Base-by-base conservation (phyloP, 1,140 invertebrate genomes). In the Cydia splendana region DNA sequence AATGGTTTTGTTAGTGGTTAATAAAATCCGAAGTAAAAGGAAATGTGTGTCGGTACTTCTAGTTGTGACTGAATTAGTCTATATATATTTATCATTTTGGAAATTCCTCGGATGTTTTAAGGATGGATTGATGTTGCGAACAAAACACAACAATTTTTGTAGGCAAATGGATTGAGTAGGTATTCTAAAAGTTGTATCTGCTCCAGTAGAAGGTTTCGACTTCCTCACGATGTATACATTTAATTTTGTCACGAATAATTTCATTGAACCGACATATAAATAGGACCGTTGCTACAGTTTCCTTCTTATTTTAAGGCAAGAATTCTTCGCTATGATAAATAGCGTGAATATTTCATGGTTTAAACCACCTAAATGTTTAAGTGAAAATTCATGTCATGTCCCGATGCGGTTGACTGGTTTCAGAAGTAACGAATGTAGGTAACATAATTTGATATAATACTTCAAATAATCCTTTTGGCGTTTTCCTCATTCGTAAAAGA, bases 401-500 rank as follows among this genome's bases (percentile, higher is more conserved):
- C 67, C n/a, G n/a, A 42, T 13, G n/a, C 67, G 67, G 67, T 71
- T 45, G 67, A 71, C 67, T 71, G 67, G 67, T 71, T 71, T 12
- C 67, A 38, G 34, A 71, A 38, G 65, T 65, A 13, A 34, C 28
- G 28, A 69, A 34, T 69, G 28, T 34, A 38, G 65, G 65, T 71
- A 38, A 67, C 65, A 67, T 71, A 38, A 71, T 71, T 20, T 71
- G 57, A 62, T 62, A 24, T 62, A 62, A 62, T 62, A 62, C n/a
- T 24, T 62, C 57, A 62, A 62, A 18, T 2, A 57, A 57, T 57
- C 53, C 20, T 12, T 20, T 24, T 24, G 18, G 18, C 20, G 20
- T 24, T 62, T 62, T 62, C 57, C 57, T 62, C 20, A 24, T 62
- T 62, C 7, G 24, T 12, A 24, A 62, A 53, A 53, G 51, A n/a